These are phyloP conservation scores for Drosophila atripex DNA, from an alignment of 2,888 invertebrate genomes.

Conservation along the genomic window DNA sequence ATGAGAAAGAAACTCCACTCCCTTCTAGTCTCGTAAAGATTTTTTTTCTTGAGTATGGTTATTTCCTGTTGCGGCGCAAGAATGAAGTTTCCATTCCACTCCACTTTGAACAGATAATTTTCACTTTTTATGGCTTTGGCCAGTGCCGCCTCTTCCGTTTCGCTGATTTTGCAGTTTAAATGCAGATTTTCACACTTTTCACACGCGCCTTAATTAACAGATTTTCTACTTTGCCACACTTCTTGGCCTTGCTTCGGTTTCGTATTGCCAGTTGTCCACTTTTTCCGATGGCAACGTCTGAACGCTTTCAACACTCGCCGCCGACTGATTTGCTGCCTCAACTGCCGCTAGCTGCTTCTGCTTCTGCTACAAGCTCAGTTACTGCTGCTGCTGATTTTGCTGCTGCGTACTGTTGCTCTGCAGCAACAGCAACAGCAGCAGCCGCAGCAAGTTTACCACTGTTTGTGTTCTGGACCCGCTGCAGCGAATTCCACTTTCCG, in stretches of 20 bases:
- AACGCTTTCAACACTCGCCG: conserved; percentile 80
- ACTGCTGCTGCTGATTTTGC: conserved; percentile 8
- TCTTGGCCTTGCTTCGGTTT: conserved; percentile 31
- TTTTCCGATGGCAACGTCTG: conserved; percentile 65
- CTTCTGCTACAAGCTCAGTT: conserved; percentile 7
- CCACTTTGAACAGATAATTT: conserved; percentile 61
- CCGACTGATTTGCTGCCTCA: conserved; percentile 76
- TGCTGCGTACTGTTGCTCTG: conserved; percentile 12
- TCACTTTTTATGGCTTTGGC: conserved; percentile 63
- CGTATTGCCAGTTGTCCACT: conserved; percentile 4
- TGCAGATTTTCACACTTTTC: conserved; percentile 71
- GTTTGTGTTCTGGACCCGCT: conserved; percentile 37
- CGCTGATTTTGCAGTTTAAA: conserved; percentile 32
- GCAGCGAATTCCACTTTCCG: conserved; percentile 37
- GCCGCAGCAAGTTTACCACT: conserved; percentile 8
- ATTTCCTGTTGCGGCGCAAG: conserved; percentile 49
- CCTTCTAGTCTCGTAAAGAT: conserved; percentile 11
- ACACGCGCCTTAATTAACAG: conserved; percentile 63
- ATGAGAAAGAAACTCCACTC: conserved; percentile 6
- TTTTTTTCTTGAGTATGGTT: conserved; percentile 21
- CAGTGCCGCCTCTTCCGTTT: conserved; percentile 23
- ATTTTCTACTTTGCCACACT: conserved; percentile 50
- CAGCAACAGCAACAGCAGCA: conserved; percentile 4
- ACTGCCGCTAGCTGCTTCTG: conserved; percentile 38
- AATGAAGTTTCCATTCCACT: conserved; percentile 38